Evolutionary conservation across 2,113 vertebrate species (phyloP).

Genomic region (Semicossyphus pulcher): DNA sequence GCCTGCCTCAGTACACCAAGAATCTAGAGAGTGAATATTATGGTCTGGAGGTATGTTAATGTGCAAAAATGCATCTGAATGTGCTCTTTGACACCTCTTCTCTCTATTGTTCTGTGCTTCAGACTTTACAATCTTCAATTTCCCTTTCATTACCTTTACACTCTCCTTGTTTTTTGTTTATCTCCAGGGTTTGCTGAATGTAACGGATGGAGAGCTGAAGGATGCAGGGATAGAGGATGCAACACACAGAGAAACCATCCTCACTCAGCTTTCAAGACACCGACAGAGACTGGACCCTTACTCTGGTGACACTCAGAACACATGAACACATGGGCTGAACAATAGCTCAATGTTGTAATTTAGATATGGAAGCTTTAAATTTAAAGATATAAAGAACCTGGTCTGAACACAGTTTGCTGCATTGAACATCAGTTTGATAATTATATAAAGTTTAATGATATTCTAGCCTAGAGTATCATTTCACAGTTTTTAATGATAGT

Average conservation of each 20-base stretch:
- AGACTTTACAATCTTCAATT: neutral
- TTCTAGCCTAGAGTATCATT: too few relatives aligned
- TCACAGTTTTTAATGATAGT: too few relatives aligned
- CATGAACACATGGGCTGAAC: neutral
- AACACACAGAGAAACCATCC: constrained; percentile 75
- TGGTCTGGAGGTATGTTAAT: constrained; percentile 80
- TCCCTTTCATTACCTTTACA: too few relatives aligned
- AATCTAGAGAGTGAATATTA: constrained; percentile 81
- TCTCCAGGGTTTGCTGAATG: constrained; percentile 76
- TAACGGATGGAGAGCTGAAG: constrained; percentile 77
- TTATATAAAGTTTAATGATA: too few relatives aligned
- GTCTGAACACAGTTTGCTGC: too few relatives aligned
- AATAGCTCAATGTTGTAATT: neutral
- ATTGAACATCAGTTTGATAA: too few relatives aligned
- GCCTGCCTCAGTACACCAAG: constrained; percentile 81
- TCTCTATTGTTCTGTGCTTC: neutral
- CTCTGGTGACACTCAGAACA: constrained; percentile 52
- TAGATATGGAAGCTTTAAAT: too few relatives aligned
- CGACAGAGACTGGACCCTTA: constrained; percentile 61
- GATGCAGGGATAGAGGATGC: constrained; percentile 78
- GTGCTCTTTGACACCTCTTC: neutral
- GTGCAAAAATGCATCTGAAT: constrained; percentile 8
- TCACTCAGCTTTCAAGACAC: constrained; percentile 72
- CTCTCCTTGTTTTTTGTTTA: neutral
- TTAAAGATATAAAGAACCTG: too few relatives aligned